Evolutionary conservation across 1,140 invertebrate genomes (phyloP).

Genomic region (Heliconius hermathena): DNA sequence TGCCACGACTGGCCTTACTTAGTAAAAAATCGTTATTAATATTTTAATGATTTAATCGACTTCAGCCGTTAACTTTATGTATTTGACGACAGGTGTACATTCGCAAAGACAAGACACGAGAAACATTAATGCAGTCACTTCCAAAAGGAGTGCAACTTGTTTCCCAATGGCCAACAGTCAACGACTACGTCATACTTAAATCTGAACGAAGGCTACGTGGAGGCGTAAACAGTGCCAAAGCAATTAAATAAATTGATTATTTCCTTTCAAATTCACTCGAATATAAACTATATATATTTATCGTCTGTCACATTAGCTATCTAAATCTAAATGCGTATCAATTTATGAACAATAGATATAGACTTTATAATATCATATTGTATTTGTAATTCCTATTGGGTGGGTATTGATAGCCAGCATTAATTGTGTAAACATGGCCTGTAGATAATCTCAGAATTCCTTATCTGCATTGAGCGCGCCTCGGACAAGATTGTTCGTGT

Average conservation of each 20-base stretch:
- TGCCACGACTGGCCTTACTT: too few relatives aligned
- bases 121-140: constrained; percentile 58
- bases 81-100: background rate
- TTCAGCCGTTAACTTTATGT: background rate
- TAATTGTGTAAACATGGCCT: constrained; percentile 37
- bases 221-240: constrained; percentile 66
- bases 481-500: constrained; percentile 17
- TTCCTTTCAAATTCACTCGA: constrained; percentile 64
- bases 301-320: constrained; percentile 42
- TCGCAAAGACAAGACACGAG: background rate
- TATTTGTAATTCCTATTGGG: constrained; percentile 22
- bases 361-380: constrained; percentile 34
- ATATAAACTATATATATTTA: constrained; percentile 49
- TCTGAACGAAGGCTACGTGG: constrained; percentile 73
- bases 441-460: constrained; percentile 29
- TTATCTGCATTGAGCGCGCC: constrained; percentile 22
- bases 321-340: constrained; percentile 42
- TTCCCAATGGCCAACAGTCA: constrained; percentile 61
- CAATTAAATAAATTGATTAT: constrained; percentile 77
- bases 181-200: constrained; percentile 70
- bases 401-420: constrained; percentile 26
- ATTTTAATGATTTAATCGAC: background rate
- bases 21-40: background rate
- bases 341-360: constrained; percentile 41
- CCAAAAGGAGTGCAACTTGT: constrained; percentile 58